Conservation (phyloP, 2,888 invertebrate genomes). For the Endomychus coccineus region DNA sequence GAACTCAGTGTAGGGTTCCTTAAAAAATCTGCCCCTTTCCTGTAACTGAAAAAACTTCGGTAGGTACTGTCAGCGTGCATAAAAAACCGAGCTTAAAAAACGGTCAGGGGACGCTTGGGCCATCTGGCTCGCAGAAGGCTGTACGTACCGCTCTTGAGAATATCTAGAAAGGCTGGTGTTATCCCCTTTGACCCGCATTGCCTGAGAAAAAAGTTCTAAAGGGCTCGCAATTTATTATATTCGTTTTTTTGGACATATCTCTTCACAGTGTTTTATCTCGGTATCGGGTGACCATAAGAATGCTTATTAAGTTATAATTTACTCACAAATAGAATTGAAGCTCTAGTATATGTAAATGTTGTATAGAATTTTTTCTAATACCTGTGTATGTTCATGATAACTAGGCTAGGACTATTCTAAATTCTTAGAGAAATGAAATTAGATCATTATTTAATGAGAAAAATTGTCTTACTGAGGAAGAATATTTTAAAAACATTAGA, state of each 20-base stretch:
- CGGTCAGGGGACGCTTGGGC: slow-evolving; percentile 41
- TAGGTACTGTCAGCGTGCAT: slow-evolving; percentile 37
- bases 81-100: slow-evolving; percentile 45
- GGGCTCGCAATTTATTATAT: slow-evolving; percentile 22
- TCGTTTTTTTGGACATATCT: slow-evolving; percentile 19
- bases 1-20: slow-evolving; percentile 44
- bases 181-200: slow-evolving; percentile 38
- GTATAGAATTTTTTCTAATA: no score
- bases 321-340: no score
- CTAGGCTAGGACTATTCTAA: no score
- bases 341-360: no score
- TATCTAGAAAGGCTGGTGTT: slow-evolving; percentile 34
- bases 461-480: no score
- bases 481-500: no score
- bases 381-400: no score
- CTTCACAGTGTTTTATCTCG: slow-evolving; percentile 29
- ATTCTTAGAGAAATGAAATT: no score
- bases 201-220: slow-evolving; percentile 33
- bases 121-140: slow-evolving; percentile 40
- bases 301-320: slow-evolving; percentile 23
- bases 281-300: slow-evolving; percentile 27
- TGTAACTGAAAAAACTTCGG: slow-evolving; percentile 36
- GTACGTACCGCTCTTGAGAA: slow-evolving; percentile 33
- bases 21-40: slow-evolving; percentile 47
- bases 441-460: no score